Conservation (phyloP, 2,888 invertebrate species). For the Rhaphigaster nebulosa region DNA sequence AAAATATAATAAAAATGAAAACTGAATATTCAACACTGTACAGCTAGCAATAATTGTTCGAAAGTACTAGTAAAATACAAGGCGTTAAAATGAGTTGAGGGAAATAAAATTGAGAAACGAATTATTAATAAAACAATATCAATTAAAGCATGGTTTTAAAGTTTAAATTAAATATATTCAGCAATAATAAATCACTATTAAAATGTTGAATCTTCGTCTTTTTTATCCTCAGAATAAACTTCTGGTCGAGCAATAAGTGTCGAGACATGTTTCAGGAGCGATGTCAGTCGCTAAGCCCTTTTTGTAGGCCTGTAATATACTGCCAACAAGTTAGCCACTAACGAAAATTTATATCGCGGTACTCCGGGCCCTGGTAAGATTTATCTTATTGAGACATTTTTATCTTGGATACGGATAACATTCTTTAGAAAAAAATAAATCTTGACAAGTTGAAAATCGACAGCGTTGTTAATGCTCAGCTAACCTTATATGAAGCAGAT, state of each 20-base stretch:
- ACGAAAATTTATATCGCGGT: background rate
- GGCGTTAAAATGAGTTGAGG: too few relatives aligned
- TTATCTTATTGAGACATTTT: constrained; percentile 26
- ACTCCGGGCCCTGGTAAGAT: background rate
- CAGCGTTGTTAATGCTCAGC: too few relatives aligned
- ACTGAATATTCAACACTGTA: too few relatives aligned
- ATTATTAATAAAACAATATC: too few relatives aligned
- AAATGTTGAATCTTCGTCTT: background rate
- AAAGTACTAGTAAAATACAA: too few relatives aligned
- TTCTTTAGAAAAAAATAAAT: background rate
- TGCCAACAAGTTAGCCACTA: constrained; percentile 20
- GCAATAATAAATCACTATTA: background rate
- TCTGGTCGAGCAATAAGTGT: background rate
- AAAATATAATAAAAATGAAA: too few relatives aligned
- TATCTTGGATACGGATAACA: background rate
- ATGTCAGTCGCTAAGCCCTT: background rate
- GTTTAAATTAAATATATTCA: background rate
- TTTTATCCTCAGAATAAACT: background rate
- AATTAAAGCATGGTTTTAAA: too few relatives aligned
- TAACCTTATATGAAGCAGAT: too few relatives aligned
- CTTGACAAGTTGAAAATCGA: background rate
- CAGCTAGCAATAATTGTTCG: too few relatives aligned
- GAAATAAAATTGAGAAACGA: too few relatives aligned
- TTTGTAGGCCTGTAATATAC: background rate
- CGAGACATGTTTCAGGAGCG: background rate